Percentiles rank a stretch among this genome's conserved stretches.
Evolutionary conservation across 2,113 vertebrate genomes (phyloP).

Genomic region (Rhabdomys dilectus): DNA sequence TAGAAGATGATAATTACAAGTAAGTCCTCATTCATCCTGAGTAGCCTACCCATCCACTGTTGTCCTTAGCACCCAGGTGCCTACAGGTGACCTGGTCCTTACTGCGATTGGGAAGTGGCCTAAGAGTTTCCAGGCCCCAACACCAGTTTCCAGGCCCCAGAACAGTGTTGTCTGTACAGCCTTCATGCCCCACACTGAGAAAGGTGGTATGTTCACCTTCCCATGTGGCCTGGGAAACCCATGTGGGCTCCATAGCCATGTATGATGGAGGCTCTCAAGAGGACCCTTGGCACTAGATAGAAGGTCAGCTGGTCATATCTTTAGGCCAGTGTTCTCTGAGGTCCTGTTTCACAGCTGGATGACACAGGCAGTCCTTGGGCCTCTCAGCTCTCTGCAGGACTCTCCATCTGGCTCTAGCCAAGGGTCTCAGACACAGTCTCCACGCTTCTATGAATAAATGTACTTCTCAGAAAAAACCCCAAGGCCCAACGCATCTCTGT

Average conservation of each 20-base stretch:
- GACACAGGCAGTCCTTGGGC: neutral
- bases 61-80: neutral
- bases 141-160: too few relatives aligned
- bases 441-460: neutral
- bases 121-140: too few relatives aligned
- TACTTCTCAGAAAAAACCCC: neutral
- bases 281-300: neutral
- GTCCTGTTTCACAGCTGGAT: neutral
- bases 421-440: neutral
- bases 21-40: slow-evolving; percentile 84
- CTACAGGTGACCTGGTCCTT: neutral
- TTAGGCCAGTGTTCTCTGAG: neutral
- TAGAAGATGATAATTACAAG: slow-evolving; percentile 98
- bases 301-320: neutral
- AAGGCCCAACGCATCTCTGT: neutral
- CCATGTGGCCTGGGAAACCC: too few relatives aligned
- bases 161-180: too few relatives aligned
- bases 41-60: rapidly evolving
- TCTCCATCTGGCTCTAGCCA: neutral
- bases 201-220: too few relatives aligned
- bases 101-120: neutral
- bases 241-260: neutral
- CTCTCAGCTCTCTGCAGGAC: neutral
- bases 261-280: neutral
- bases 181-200: too few relatives aligned